phyloP scores from a whole-genome alignment of 2,888 invertebrate species.

The Platerodrilus igneus region DNA sequence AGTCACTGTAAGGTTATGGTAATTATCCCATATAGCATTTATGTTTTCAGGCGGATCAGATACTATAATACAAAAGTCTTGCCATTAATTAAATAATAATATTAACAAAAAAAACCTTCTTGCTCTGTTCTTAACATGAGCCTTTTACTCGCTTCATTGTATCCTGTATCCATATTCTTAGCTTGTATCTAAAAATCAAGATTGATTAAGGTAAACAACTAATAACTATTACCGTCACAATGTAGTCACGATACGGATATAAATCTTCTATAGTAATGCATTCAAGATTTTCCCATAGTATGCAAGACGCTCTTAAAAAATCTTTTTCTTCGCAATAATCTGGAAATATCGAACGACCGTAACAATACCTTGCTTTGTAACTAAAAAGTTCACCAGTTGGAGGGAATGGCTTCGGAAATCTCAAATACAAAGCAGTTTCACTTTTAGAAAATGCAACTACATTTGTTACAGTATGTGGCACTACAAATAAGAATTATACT shows the following conservation, averaged over 20 bases:
- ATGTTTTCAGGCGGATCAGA: slow-evolving; percentile 30
- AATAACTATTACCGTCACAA: not conserved
- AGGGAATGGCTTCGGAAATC: slow-evolving; percentile 35
- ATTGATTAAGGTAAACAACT: not conserved
- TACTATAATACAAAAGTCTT: slow-evolving; percentile 20
- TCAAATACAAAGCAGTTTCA: slow-evolving; percentile 26
- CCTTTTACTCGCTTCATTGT: not conserved
- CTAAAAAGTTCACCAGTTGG: slow-evolving; percentile 31
- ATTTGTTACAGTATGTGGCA: slow-evolving; percentile 9
- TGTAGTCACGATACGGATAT: slow-evolving; percentile 4
- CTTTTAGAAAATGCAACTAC: slow-evolving; percentile 26
- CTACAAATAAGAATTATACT: slow-evolving; percentile 3
- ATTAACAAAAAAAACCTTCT: slow-evolving; percentile 1
- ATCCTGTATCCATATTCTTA: slow-evolving; percentile 7
- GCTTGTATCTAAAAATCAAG: slow-evolving; percentile 10
- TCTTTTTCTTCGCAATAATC: not conserved
- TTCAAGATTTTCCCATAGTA: slow-evolving; percentile 10
- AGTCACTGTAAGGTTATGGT: slow-evolving; percentile 30
- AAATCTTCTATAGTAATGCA: slow-evolving; percentile 8
- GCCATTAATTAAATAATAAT: not conserved
- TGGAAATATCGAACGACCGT: not conserved
- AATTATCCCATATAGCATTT: slow-evolving; percentile 28
- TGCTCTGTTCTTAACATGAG: not conserved
- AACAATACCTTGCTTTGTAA: slow-evolving; percentile 24
- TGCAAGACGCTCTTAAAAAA: slow-evolving; percentile 1